phyloP scores from a whole-genome alignment of 2,797 vertebrate species.

The Cyprinodon diabolis region DNA sequence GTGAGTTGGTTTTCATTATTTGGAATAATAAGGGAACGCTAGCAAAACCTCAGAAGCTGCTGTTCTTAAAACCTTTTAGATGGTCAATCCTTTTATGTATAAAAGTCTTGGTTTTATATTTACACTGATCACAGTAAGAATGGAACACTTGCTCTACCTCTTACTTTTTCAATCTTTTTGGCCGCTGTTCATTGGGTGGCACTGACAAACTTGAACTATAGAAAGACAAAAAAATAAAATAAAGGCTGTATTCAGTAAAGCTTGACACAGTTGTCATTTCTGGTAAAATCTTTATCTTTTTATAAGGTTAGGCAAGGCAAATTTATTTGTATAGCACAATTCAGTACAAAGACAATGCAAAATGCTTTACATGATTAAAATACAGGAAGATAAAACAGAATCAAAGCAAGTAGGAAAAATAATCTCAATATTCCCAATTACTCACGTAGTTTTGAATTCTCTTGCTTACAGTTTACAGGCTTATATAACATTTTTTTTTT shows the following conservation, averaged over 20 bases:
- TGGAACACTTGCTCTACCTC: slow-evolving; percentile 82
- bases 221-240: slow-evolving; percentile 74
- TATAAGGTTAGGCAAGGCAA: too few relatives aligned
- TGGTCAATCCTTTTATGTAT: slow-evolving; percentile 69
- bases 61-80: slow-evolving; percentile 53
- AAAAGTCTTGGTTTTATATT: slow-evolving; percentile 55
- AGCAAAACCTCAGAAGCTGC: slow-evolving; percentile 77
- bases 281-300: not conserved
- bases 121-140: slow-evolving; percentile 73
- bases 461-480: too few relatives aligned
- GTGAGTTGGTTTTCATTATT: slow-evolving; percentile 71
- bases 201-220: slow-evolving; percentile 81
- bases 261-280: slow-evolving; percentile 17
- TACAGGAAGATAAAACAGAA: too few relatives aligned
- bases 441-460: too few relatives aligned
- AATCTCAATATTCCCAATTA: too few relatives aligned
- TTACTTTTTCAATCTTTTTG: slow-evolving; percentile 77
- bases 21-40: slow-evolving; percentile 78
- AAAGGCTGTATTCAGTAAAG: slow-evolving; percentile 79
- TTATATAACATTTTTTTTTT: too few relatives aligned
- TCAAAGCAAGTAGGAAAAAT: too few relatives aligned
- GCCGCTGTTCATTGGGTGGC: slow-evolving; percentile 73
- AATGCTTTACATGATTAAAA: too few relatives aligned
- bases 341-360: too few relatives aligned
- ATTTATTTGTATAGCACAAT: too few relatives aligned